Conservation (phyloP, 2,113 vertebrate genomes). For the Megaceryle maxima region DNA sequence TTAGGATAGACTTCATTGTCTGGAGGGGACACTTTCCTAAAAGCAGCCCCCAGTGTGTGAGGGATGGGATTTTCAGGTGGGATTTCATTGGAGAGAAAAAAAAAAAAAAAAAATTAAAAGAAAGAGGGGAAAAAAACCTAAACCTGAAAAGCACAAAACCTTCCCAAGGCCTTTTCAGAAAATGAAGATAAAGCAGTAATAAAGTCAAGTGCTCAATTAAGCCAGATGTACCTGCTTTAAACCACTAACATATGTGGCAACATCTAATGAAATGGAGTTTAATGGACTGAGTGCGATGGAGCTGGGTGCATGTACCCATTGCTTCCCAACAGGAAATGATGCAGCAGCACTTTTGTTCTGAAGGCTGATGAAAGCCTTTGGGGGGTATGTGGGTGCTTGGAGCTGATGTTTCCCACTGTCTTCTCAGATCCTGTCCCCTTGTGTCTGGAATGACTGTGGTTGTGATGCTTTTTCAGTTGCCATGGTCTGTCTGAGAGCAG, state of each 20-base stretch:
- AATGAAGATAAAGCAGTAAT: conserved; percentile 43
- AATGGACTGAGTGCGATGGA: background rate
- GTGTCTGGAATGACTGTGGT: background rate
- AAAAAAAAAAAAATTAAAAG: too few relatives aligned
- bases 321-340: background rate
- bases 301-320: fast-evolving
- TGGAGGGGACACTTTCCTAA: background rate
- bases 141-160: background rate
- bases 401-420: background rate
- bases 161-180: background rate
- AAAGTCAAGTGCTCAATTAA: conserved; percentile 39
- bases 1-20: background rate
- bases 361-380: background rate
- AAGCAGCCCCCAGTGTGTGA: background rate
- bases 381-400: background rate
- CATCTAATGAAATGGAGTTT: background rate
- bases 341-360: background rate
- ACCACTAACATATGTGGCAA: conserved; percentile 41
- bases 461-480: background rate
- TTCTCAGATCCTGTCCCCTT: background rate
- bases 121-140: background rate
- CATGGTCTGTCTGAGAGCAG: background rate
- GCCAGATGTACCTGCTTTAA: conserved; percentile 32
- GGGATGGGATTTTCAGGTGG: background rate
- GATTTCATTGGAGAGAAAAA: background rate